Base-by-base conservation (phyloP, 2,888 invertebrate species). In the Temnothorax rugatulus region DNA sequence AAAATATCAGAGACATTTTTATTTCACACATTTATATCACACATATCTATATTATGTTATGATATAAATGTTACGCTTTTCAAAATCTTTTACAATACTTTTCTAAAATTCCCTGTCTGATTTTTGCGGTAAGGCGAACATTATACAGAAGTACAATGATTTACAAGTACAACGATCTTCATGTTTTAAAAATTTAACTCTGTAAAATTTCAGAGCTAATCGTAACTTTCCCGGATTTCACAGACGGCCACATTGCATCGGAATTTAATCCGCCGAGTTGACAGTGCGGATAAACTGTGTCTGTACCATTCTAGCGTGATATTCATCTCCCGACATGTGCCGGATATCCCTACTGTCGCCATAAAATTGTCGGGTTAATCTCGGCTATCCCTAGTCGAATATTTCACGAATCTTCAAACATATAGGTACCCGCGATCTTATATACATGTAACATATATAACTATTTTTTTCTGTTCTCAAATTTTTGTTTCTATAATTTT, bases 101-200 rank as follows among this genome's bases (percentile, higher is more conserved):
- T 41, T 41, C 21, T 64, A 44, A 66, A 47, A 25, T 0, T 34
- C 0, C 11, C 13, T 34, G 5, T 38, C 9, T 21, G 7, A 21
- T 73, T 54, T 54, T 21, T 38, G 21, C 9, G 9, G 8, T 50
- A 57, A 29, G n/a, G 21, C 11, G 9, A 52, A 21, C 11, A 41
- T 29, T 57, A 15, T 21, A 41, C 47, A 50, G 2, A 47, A 61
- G 18, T 50, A 25, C 73, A 44, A 25, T 61, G 18, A 9, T 41
- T 29, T 29, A 29, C 29, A 29, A 47, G 15, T 47, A 21, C 52
- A 47, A 38, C 61, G 82, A 87, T 61, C 84, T 87, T 82, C 75
- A 75, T 82, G 69, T 79, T 73, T 81, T 61, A 59, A 81, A 85
- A 85, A 86, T 88, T 86, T 86, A 86, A 87, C 47, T 64, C 2